These are phyloP conservation scores for Sarcophaga caerulescens DNA, from an alignment of 2,888 invertebrate genomes.

Conservation along the genomic window DNA sequence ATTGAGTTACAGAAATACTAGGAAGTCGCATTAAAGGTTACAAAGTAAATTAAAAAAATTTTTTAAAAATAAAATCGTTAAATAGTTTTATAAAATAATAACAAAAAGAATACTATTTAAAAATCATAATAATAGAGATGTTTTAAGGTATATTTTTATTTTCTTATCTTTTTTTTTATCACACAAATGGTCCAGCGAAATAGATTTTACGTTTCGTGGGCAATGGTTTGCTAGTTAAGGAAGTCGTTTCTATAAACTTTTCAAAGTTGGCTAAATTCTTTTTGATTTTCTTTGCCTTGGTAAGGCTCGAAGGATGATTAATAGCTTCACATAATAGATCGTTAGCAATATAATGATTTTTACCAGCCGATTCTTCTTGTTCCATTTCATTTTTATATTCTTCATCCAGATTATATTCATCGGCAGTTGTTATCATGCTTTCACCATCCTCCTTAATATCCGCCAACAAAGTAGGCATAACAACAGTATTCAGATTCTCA, in stretches of 20 bases:
- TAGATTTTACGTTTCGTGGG: constrained; percentile 80
- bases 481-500: constrained; percentile 68
- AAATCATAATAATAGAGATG: neutral
- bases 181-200: constrained; percentile 80
- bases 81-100: constrained; percentile 36
- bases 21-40: constrained; percentile 43
- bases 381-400: constrained; percentile 74
- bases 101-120: constrained; percentile 45
- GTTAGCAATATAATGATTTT: constrained; percentile 23
- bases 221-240: constrained; percentile 77
- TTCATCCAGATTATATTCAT: constrained; percentile 80
- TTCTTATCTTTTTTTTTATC: constrained; percentile 60
- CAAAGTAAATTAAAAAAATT: constrained; percentile 9
- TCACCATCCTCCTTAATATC: constrained; percentile 77
- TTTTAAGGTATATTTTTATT: neutral
- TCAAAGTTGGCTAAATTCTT: constrained; percentile 77
- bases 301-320: constrained; percentile 55
- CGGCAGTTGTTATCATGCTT: constrained; percentile 72
- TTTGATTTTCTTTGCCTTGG: constrained; percentile 73
- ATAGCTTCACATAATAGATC: constrained; percentile 63
- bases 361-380: constrained; percentile 5
- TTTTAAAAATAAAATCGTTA: neutral
- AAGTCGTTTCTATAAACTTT: constrained; percentile 76
- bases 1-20: constrained; percentile 54
- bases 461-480: constrained; percentile 70